Evolutionary conservation across 2,888 invertebrate genomes (phyloP).

Genomic region (Trachelus tabidus): DNA sequence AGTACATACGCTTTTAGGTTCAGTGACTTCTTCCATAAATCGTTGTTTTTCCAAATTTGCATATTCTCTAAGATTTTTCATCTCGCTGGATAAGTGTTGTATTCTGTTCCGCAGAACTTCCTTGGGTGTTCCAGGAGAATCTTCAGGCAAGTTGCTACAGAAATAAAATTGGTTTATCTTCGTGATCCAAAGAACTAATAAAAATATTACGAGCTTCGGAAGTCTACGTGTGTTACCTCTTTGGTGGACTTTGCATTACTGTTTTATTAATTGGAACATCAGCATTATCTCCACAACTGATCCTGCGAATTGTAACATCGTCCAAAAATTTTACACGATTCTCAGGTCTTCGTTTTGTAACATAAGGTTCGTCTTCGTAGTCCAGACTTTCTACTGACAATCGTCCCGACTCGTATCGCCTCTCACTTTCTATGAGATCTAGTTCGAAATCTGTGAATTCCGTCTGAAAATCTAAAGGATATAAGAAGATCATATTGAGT

Average conservation of each 20-base stretch:
- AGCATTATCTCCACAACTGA: constrained; percentile 15
- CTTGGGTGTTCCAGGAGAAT: constrained; percentile 55
- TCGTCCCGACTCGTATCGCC: constrained; percentile 27
- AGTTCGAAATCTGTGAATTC: constrained; percentile 61
- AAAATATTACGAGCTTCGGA: background rate
- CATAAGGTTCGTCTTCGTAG: constrained; percentile 18
- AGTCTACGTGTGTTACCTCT: background rate
- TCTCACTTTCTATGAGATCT: constrained; percentile 57
- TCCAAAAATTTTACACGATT: constrained; percentile 19
- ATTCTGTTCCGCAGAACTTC: constrained; percentile 60
- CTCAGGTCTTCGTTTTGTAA: constrained; percentile 9
- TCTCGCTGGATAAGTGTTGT: constrained; percentile 68
- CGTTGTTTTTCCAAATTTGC: constrained; percentile 73
- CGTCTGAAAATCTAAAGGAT: constrained; percentile 41
- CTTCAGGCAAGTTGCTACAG: constrained; percentile 20
- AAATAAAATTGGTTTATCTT: constrained; percentile 10
- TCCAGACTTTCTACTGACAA: constrained; percentile 20
- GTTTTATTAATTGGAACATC: background rate
- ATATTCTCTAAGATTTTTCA: constrained; percentile 70
- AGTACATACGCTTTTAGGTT: background rate
- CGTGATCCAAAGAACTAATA: constrained; percentile 26
- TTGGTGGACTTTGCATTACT: background rate
- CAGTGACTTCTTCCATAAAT: constrained; percentile 56
- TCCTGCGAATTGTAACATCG: constrained; percentile 3
- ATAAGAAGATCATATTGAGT: background rate